Evolutionary conservation across 1,140 invertebrate genomes (phyloP), one percentile per base, ranked within the genome.

Genomic region (Lordiphosa mommai): DNA sequence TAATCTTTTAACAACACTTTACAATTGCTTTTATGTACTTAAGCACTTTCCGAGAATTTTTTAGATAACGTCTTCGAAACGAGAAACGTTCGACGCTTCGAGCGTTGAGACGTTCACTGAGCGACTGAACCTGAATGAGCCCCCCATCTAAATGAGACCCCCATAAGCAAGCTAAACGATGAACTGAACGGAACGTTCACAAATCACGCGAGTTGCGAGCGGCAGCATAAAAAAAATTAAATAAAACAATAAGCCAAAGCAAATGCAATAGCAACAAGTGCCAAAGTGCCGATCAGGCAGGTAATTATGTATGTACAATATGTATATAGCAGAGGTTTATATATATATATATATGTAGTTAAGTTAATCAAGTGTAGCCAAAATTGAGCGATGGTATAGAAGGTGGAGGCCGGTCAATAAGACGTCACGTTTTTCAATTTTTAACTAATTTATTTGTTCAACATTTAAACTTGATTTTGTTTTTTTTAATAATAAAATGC

Each of bases 161-260:
- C 59, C 37, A 46, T 48, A 56, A 10, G 49, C 43, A 56, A 41
- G 38, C 34, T 34, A 23, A 41, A 40, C 38, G 55, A 32, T 38
- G 51, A 61, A 61, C 30, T 38, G 46, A 61, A 61, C 60, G 66
- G 46, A 61, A 61, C 60, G 66, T 38, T 43, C 41, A 79, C 60
- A 57, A 82, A 74, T 82, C 76, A 80, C 76, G 77, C 76, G 76
- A 79, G 69, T 69, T 60, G 73, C 55, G 59, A 80, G 76, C 71
- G 70, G 47, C 53, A 74, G 74, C 76, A 80, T 71, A 74, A 64
- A 64, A 64, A 63, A 30, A 38, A 27, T 33, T 27, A 49, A 43
- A 56, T 50, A 46, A 29, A 41, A 55, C 59, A 48, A 20, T 20
- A 29, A 34, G 23, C 29, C 41, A 53, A 37, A 64, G 41, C 60